Conservation (phyloP, 2,888 invertebrate species). For the Oxyscelio sp. region DNA sequence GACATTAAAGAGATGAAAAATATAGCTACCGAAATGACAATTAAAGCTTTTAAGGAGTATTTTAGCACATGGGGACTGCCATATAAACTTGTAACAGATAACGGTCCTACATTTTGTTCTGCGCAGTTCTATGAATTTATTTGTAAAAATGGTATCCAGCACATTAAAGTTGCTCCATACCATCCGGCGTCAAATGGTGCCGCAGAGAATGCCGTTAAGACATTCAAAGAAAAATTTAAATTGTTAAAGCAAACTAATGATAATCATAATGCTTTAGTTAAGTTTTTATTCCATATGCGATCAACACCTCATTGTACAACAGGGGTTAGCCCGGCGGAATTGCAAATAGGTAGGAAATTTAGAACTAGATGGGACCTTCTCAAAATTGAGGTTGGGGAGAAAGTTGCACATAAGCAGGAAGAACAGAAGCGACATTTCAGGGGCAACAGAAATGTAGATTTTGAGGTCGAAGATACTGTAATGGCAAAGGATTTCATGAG, state of each 20-base stretch:
- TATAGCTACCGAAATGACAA: constrained; percentile 23
- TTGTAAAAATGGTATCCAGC: too few relatives aligned
- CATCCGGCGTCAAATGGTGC: constrained; percentile 65
- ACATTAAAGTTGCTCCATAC: constrained; percentile 25
- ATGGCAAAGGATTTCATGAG: constrained; percentile 59
- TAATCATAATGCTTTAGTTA: constrained; percentile 46
- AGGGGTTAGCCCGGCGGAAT: constrained; percentile 66
- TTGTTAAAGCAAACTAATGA: constrained; percentile 29
- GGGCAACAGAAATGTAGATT: constrained; percentile 53
- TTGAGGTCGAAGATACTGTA: constrained; percentile 15
- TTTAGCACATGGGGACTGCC: constrained; percentile 74
- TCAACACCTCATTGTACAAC: constrained; percentile 74
- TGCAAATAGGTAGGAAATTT: constrained; percentile 55
- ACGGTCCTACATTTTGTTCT: constrained; percentile 67
- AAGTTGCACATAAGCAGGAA: constrained; percentile 33
- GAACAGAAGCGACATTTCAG: constrained; percentile 45
- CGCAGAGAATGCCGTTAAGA: constrained; percentile 67
- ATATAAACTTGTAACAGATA: constrained; percentile 70
- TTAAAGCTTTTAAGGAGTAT: constrained; percentile 59
- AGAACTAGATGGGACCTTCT: constrained; percentile 65
- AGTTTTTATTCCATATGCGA: constrained; percentile 66
- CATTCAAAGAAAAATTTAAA: constrained; percentile 71
- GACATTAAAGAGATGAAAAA: constrained; percentile 54
- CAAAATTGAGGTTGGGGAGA: constrained; percentile 44
- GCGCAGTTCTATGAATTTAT: too few relatives aligned